These are phyloP conservation scores for Paradoxurus hermaphroditus DNA, from an alignment of 2,113 vertebrate species.

Conservation along the genomic window DNA sequence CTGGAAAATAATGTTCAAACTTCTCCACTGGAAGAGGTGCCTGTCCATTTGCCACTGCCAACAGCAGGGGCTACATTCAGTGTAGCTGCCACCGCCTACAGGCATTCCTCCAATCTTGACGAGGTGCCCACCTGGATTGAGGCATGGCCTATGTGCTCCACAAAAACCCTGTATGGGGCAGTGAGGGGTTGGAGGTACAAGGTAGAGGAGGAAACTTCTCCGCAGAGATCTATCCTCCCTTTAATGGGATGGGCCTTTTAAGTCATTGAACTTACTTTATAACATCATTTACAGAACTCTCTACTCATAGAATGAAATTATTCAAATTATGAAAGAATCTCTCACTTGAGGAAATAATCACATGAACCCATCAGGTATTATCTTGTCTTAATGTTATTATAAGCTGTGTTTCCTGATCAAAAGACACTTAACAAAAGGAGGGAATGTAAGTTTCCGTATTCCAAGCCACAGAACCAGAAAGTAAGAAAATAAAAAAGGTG, in stretches of 20 bases:
- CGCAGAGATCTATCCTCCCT: background rate
- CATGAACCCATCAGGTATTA: background rate
- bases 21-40: background rate
- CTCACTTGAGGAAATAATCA: background rate
- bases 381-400: background rate
- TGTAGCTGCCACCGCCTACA: background rate
- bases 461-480: background rate
- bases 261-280: background rate
- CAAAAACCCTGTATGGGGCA: background rate
- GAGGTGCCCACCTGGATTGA: background rate
- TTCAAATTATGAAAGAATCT: background rate
- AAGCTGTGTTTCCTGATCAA: background rate
- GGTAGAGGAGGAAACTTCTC: background rate
- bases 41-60: background rate
- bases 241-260: background rate
- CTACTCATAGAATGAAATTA: background rate
- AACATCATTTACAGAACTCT: background rate
- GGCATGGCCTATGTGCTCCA: background rate
- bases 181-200: background rate
- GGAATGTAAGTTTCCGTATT: background rate
- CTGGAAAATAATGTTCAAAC: background rate
- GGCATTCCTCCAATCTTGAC: background rate
- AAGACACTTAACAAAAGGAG: background rate
- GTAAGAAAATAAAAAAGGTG: background rate
- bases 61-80: background rate